A percentile compares a stretch with the other conserved stretches of the same genome.
phyloP scores from a whole-genome alignment of 2,888 invertebrate genomes.

The Apotomis capreana region DNA sequence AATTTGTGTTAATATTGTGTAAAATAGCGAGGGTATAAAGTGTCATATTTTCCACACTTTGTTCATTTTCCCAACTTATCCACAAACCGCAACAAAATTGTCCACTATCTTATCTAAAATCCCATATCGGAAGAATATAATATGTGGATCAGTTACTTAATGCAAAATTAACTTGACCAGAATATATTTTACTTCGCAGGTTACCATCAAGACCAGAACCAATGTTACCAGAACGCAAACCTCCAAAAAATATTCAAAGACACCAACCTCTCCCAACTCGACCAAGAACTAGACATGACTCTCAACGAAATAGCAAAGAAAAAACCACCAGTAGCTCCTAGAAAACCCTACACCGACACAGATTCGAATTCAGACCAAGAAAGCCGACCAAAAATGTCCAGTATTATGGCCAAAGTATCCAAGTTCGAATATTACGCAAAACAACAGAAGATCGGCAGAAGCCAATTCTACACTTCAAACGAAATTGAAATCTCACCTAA shows the following conservation, averaged over 20 bases:
- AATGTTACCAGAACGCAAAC: constrained; percentile 66
- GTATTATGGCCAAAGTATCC: constrained; percentile 89
- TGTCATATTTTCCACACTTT: too few relatives aligned
- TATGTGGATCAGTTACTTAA: too few relatives aligned
- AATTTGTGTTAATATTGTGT: too few relatives aligned
- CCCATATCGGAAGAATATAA: too few relatives aligned
- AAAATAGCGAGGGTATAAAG: too few relatives aligned
- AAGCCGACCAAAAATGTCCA: constrained; percentile 70
- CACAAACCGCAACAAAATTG: too few relatives aligned
- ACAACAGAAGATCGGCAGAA: constrained; percentile 81
- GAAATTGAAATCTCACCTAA: constrained; percentile 86
- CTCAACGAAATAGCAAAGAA: constrained; percentile 80
- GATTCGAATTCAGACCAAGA: constrained; percentile 80
- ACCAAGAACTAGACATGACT: constrained; percentile 76
- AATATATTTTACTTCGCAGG: constrained; percentile 53
- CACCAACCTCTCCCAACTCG: constrained; percentile 65
- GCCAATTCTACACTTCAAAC: constrained; percentile 73
- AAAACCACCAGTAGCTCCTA: constrained; percentile 86
- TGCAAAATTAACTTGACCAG: too few relatives aligned
- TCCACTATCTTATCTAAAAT: too few relatives aligned
- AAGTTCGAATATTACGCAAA: constrained; percentile 91
- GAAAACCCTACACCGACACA: constrained; percentile 80
- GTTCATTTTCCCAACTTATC: too few relatives aligned
- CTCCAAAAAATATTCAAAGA: constrained; percentile 71
- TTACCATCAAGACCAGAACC: constrained; percentile 65